Evolutionary conservation across 2,113 vertebrate species (phyloP).

Genomic region (Channa maculata): DNA sequence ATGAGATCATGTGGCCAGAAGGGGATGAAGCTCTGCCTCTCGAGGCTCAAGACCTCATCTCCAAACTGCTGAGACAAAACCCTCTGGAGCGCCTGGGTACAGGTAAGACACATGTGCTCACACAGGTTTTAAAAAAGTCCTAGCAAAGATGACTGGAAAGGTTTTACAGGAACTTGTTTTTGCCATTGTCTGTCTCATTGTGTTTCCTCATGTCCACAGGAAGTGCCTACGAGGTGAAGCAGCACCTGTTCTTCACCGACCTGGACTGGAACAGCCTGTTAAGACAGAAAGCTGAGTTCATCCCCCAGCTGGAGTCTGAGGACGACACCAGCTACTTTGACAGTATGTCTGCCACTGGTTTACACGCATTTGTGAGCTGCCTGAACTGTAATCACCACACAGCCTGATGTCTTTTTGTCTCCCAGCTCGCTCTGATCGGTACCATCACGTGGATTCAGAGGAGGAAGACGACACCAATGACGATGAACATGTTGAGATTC

Average conservation of each 20-base stretch:
- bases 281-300: constrained; percentile 99
- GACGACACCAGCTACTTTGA: constrained; percentile 99
- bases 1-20: constrained; percentile 97
- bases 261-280: constrained; percentile 98
- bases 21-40: constrained; percentile 93
- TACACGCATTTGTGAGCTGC: too few relatives aligned
- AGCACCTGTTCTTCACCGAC: constrained; percentile 93
- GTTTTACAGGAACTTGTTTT: too few relatives aligned
- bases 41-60: constrained; percentile 95
- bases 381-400: background rate
- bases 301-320: constrained; percentile 96
- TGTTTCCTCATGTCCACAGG: constrained; percentile 75
- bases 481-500: constrained; percentile 93
- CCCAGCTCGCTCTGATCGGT: constrained; percentile 92
- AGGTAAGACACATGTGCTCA: constrained; percentile 78
- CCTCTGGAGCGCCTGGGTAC: constrained; percentile 95
- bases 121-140: too few relatives aligned
- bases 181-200: background rate
- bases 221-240: constrained; percentile 94
- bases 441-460: constrained; percentile 95
- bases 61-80: constrained; percentile 92
- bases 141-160: too few relatives aligned
- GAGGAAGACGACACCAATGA: constrained; percentile 97
- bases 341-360: constrained; percentile 79
- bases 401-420: background rate